These are phyloP conservation scores for Stenodema calcarata DNA, from an alignment of 2,888 invertebrate genomes.

Conservation along the genomic window DNA sequence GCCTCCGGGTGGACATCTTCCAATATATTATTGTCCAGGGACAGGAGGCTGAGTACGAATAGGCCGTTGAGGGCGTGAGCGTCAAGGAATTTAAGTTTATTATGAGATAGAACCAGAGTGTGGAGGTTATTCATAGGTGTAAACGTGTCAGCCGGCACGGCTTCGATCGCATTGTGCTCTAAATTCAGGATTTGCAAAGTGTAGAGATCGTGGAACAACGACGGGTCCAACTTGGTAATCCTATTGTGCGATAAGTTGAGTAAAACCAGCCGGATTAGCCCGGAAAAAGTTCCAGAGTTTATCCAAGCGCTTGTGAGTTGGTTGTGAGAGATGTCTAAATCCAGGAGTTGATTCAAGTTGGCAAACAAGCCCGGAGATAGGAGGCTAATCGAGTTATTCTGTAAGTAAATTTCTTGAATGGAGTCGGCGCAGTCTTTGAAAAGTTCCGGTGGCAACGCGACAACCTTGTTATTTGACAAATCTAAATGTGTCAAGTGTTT, in stretches of 20 bases:
- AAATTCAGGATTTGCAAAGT: constrained; percentile 85
- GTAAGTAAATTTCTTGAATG: constrained; percentile 86
- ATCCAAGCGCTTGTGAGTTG: constrained; percentile 87
- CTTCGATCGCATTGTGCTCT: constrained; percentile 82
- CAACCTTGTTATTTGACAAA: constrained; percentile 88
- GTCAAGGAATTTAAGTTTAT: constrained; percentile 83
- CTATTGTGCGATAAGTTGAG: constrained; percentile 86
- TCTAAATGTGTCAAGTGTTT: constrained; percentile 84
- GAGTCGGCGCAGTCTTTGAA: constrained; percentile 80
- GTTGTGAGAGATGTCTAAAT: constrained; percentile 84
- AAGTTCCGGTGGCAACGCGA: constrained; percentile 83
- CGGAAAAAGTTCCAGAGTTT: constrained; percentile 82
- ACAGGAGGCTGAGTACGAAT: constrained; percentile 82
- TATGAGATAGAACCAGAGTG: constrained; percentile 84
- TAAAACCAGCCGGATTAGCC: constrained; percentile 85
- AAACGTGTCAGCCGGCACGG: constrained; percentile 85
- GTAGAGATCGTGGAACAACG: constrained; percentile 84
- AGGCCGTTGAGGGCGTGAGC: constrained; percentile 86
- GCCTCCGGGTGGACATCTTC: constrained; percentile 86
- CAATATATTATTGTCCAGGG: constrained; percentile 84
- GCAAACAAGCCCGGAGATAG: constrained; percentile 85
- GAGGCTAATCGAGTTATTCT: constrained; percentile 88
- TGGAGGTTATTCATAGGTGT: constrained; percentile 91
- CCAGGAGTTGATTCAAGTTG: constrained; percentile 81
- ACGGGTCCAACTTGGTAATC: constrained; percentile 79